Conservation (phyloP, 2,797 vertebrate genomes). For the Masticophis lateralis region DNA sequence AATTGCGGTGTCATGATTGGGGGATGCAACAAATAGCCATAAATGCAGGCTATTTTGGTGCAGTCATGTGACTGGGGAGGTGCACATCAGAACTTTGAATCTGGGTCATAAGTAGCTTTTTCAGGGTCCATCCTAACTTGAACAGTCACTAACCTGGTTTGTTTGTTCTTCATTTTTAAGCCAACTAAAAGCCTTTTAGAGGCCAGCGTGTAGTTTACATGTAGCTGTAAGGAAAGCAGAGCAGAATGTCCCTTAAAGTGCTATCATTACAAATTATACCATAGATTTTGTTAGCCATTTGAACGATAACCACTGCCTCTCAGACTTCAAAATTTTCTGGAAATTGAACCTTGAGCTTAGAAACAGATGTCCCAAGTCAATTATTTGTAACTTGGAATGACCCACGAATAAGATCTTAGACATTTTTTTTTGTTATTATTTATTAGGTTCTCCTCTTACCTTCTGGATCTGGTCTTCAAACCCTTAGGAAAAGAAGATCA, state of each 20-base stretch:
- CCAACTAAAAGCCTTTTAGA: background rate
- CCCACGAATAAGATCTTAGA: background rate
- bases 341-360: background rate
- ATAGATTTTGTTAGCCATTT: background rate
- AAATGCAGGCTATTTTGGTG: background rate
- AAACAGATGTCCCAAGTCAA: background rate
- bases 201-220: background rate
- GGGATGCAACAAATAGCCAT: background rate
- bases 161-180: background rate
- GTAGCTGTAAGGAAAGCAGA: background rate
- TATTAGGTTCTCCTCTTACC: background rate
- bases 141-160: background rate
- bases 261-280: background rate
- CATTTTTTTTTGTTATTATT: background rate
- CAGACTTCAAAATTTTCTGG: background rate
- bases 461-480: background rate
- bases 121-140: background rate
- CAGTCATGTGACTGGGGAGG: background rate
- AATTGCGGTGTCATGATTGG: background rate
- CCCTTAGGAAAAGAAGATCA: background rate
- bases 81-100: background rate
- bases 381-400: background rate
- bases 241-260: background rate
- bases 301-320: background rate
- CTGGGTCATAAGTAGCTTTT: background rate